Evolutionary conservation across 2,113 vertebrate species (phyloP).

Genomic region (Donacobius atricapilla): DNA sequence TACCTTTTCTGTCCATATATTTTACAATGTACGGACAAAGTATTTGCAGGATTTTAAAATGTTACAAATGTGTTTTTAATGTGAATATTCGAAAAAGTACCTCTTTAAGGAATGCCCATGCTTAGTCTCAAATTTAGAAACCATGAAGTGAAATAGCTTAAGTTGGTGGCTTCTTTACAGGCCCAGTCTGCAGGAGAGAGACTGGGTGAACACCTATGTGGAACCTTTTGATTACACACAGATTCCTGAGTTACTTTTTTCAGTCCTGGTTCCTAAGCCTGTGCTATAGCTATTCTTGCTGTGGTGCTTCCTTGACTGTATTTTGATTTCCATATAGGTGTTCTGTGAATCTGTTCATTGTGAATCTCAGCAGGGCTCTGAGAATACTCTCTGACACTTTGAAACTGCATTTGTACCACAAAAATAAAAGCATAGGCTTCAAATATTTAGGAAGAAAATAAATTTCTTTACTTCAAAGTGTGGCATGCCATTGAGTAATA

Average conservation of each 20-base stretch:
- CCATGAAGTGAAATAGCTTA: background rate
- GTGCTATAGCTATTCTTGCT: background rate
- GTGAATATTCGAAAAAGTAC: background rate
- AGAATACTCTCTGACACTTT: background rate
- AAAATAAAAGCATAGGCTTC: background rate
- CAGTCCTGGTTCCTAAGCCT: background rate
- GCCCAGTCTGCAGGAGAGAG: background rate
- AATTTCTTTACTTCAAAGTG: background rate
- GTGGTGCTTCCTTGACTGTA: background rate
- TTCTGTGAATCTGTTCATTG: background rate
- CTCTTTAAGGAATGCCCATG: background rate
- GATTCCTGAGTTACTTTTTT: background rate
- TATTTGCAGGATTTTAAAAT: background rate
- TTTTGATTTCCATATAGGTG: background rate
- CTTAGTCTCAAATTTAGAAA: background rate
- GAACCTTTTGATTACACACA: background rate
- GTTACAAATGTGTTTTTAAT: background rate
- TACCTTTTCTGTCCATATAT: background rate
- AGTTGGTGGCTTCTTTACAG: background rate
- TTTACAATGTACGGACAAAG: background rate
- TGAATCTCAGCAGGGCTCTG: background rate
- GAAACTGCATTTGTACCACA: background rate
- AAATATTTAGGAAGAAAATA: background rate
- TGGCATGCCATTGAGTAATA: background rate
- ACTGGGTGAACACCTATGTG: background rate